These are phyloP conservation scores for Timandra comae DNA, from an alignment of 2,888 invertebrate species.

Conservation along the genomic window DNA sequence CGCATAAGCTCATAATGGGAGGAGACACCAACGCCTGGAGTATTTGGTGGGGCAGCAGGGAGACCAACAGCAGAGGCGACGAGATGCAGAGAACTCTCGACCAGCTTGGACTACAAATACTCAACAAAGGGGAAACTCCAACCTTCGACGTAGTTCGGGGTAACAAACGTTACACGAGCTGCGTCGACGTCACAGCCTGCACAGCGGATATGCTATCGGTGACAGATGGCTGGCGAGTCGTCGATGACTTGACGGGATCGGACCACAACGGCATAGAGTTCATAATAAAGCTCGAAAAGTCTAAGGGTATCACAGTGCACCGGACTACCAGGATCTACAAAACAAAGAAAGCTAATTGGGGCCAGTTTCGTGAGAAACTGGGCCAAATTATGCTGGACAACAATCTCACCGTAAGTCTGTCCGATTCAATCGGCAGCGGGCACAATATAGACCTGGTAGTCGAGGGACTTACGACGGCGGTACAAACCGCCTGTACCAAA, in stretches of 20 bases:
- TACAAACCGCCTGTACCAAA: conserved; percentile 5
- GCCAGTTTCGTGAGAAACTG: conserved; percentile 15
- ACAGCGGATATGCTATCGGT: conserved; percentile 6
- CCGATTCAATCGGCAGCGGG: too few relatives aligned
- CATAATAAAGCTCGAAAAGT: conserved; percentile 7
- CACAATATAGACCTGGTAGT: conserved; percentile 2
- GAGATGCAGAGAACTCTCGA: conserved; percentile 3
- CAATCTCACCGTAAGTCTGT: conserved; percentile 1
- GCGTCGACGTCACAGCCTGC: conserved; percentile 24
- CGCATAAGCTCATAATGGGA: conserved; percentile 1
- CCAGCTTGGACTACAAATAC: conserved; percentile 16
- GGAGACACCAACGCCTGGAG: background rate
- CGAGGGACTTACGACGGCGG: conserved; percentile 2
- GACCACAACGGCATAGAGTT: conserved; percentile 18
- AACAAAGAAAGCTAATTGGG: conserved; percentile 20
- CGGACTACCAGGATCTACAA: conserved; percentile 14
- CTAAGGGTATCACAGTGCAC: background rate
- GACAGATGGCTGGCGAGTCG: conserved; percentile 15
- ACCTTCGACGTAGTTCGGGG: conserved; percentile 23
- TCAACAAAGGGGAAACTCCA: conserved; percentile 21
- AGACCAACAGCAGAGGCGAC: conserved; percentile 7
- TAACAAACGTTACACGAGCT: conserved; percentile 8
- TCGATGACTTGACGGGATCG: conserved; percentile 12
- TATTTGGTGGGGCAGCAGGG: conserved; percentile 1
- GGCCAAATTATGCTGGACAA: background rate